Percentiles rank a stretch among this genome's conserved stretches.
phyloP scores from a whole-genome alignment of 1,140 invertebrate species.

The Drosophila lacertosa region DNA sequence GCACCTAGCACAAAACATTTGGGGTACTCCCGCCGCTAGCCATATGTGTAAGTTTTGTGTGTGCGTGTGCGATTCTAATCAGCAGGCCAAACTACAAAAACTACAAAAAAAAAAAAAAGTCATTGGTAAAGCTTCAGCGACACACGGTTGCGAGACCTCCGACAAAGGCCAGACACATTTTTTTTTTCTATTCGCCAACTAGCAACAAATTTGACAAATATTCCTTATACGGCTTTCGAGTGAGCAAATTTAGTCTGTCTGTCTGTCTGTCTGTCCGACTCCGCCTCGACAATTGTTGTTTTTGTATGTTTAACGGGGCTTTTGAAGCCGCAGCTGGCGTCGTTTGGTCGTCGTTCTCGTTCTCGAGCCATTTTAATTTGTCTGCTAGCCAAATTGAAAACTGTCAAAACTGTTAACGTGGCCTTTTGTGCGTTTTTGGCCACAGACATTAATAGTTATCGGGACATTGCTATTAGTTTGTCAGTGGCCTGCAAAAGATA shows the following conservation, averaged over 20 bases:
- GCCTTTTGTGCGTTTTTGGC: constrained; percentile 38
- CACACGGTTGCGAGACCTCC: constrained; percentile 3
- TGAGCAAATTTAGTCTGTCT: neutral
- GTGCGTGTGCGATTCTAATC: constrained; percentile 67
- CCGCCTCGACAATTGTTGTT: constrained; percentile 22
- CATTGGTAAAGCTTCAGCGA: constrained; percentile 51
- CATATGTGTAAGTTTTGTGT: constrained; percentile 40
- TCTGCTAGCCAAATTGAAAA: constrained; percentile 68
- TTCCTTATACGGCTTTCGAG: constrained; percentile 28
- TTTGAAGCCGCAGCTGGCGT: constrained; percentile 63
- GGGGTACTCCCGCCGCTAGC: constrained; percentile 10
- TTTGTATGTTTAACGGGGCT: constrained; percentile 14
- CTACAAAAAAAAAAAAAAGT: constrained; percentile 35
- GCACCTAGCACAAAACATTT: constrained; percentile 46
- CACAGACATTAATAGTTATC: constrained; percentile 47
- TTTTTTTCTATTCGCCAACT: constrained; percentile 3
- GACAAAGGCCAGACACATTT: constrained; percentile 1
- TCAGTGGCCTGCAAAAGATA: neutral
- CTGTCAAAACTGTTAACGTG: constrained; percentile 75
- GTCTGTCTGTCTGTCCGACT: neutral
- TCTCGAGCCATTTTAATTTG: constrained; percentile 67
- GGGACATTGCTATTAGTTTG: constrained; percentile 8
- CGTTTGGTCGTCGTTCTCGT: constrained; percentile 50
- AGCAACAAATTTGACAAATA: constrained; percentile 54
- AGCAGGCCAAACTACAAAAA: constrained; percentile 49